Percentiles rank a stretch among this genome's conserved stretches.
These are phyloP conservation scores for Liparis tanakae DNA, from an alignment of 2,797 vertebrate genomes.

Conservation along the genomic window DNA sequence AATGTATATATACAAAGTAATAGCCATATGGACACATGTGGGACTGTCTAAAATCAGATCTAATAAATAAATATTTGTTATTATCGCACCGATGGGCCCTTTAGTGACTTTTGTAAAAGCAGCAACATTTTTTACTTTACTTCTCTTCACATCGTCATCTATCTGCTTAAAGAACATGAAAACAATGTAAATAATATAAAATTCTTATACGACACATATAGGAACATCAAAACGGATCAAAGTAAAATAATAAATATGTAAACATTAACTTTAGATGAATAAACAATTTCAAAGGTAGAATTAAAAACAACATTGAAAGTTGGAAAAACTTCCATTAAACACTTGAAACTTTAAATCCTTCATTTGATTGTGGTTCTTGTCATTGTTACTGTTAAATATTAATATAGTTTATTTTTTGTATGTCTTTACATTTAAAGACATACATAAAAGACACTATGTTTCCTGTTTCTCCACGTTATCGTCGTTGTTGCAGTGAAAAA, in stretches of 20 bases:
- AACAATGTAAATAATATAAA: too few species aligned
- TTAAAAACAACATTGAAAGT: not conserved
- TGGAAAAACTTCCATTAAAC: not conserved
- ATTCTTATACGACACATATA: too few species aligned
- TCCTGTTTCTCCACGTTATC: not conserved
- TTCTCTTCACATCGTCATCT: too few species aligned
- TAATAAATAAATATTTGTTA: not conserved
- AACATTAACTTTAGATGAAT: not conserved
- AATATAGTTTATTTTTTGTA: too few species aligned
- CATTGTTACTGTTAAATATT: not conserved
- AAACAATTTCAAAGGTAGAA: not conserved
- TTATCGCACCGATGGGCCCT: too few species aligned
- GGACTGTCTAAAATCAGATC: too few species aligned
- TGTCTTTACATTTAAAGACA: not conserved
- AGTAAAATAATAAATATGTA: not conserved
- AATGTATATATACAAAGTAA: too few species aligned
- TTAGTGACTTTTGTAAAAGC: too few species aligned
- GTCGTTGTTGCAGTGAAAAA: not conserved
- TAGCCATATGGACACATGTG: too few species aligned
- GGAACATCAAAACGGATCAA: too few species aligned
- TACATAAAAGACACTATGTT: not conserved
- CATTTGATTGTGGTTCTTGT: not conserved
- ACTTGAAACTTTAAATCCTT: not conserved
- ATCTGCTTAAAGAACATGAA: too few species aligned
- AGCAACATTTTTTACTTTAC: too few species aligned